A percentile compares a stretch with the other conserved stretches of the same genome.
These are phyloP conservation scores for Nomada ferruginata DNA, from an alignment of 2,888 invertebrate genomes.

Conservation along the genomic window DNA sequence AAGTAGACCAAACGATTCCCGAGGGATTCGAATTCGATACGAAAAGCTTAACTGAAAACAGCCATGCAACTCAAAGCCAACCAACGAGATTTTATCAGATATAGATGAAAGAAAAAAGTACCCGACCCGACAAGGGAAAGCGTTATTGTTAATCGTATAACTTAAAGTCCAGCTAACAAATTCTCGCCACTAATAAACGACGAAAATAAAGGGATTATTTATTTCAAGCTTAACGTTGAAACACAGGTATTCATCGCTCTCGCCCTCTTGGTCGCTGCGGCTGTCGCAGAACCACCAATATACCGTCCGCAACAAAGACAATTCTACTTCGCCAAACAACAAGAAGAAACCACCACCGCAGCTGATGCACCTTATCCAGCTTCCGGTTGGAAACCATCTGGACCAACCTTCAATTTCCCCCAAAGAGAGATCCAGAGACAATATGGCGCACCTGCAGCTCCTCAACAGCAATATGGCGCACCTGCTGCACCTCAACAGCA, in stretches of 20 bases:
- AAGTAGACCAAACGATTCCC: too few relatives aligned
- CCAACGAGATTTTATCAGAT: too few relatives aligned
- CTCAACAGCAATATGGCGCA: conserved; percentile 68
- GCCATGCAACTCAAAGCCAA: too few relatives aligned
- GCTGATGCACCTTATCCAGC: conserved; percentile 82
- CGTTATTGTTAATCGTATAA: too few relatives aligned
- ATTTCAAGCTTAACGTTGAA: too few relatives aligned
- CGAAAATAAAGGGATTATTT: too few relatives aligned
- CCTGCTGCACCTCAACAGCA: conserved; percentile 68
- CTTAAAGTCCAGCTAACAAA: too few relatives aligned
- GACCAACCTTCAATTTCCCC: conserved; percentile 84
- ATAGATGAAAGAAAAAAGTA: too few relatives aligned
- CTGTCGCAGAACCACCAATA: conserved; percentile 84
- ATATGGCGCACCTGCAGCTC: conserved; percentile 56
- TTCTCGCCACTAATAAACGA: too few relatives aligned
- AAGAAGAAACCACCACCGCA: conserved; percentile 69
- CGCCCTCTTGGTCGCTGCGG: conserved; percentile 81
- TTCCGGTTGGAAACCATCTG: conserved; percentile 84
- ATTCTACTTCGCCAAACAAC: conserved; percentile 81
- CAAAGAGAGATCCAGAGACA: conserved; percentile 64
- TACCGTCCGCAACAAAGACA: conserved; percentile 78
- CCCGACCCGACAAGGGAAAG: too few relatives aligned
- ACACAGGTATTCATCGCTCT: conserved; percentile 82
- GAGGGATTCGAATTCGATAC: too few relatives aligned
- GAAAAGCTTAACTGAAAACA: too few relatives aligned